phyloP scores from a whole-genome alignment of 2,113 vertebrate species.

The Hiodon tergisus region DNA sequence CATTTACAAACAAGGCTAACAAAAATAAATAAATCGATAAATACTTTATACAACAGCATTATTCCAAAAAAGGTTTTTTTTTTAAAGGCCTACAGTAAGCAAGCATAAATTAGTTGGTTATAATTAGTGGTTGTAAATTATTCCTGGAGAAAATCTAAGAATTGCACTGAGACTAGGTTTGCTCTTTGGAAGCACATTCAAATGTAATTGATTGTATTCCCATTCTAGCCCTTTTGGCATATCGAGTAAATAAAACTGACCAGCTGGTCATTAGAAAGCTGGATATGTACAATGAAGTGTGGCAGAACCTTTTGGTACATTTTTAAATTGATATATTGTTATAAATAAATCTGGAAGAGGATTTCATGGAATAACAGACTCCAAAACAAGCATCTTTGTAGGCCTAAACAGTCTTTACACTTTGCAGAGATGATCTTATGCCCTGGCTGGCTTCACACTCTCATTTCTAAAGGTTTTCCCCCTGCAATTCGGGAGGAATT shows the following conservation, averaged over 20 bases:
- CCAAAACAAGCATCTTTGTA: background rate
- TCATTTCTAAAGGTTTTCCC: background rate
- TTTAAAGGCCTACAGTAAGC: no score
- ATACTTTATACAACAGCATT: no score
- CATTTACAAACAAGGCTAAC: no score
- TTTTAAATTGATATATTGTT: slow-evolving; percentile 4
- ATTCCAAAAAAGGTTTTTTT: no score
- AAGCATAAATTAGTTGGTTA: no score
- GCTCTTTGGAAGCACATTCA: slow-evolving; percentile 13
- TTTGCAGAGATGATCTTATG: background rate
- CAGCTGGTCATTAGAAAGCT: slow-evolving; percentile 22
- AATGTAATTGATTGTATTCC: slow-evolving; percentile 25
- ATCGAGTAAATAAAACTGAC: slow-evolving; percentile 5
- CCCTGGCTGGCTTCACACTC: background rate
- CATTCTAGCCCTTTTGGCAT: slow-evolving; percentile 16
- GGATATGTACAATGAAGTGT: background rate
- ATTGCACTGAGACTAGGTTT: background rate
- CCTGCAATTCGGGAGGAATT: background rate
- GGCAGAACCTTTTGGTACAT: background rate
- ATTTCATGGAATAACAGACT: background rate
- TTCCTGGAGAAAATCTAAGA: background rate
- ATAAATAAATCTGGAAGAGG: background rate
- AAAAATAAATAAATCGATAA: no score
- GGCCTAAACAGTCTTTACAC: slow-evolving; percentile 2
- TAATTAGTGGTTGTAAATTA: no score